A percentile compares a stretch with the other conserved stretches of the same genome.
phyloP scores from a whole-genome alignment of 2,888 invertebrate genomes.

The Drosophila monieri region DNA sequence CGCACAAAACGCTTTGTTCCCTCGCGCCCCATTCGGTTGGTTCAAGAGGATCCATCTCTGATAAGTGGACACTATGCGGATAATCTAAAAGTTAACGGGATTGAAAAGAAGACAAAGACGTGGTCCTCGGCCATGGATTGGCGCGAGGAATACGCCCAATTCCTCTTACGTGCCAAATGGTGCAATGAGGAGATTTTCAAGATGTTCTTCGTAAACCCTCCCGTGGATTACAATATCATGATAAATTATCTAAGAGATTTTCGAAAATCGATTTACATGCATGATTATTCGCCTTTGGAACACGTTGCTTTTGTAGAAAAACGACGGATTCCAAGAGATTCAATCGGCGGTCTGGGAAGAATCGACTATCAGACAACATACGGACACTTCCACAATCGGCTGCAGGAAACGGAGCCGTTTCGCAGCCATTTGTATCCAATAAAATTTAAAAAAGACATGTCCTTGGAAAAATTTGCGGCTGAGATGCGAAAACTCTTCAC shows the following conservation, averaged over 20 bases:
- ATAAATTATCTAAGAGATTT: constrained; percentile 50
- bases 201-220: constrained; percentile 60
- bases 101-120: constrained; percentile 48
- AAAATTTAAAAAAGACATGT: constrained; percentile 27
- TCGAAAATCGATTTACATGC: constrained; percentile 48
- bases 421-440: constrained; percentile 23
- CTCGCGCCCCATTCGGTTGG: neutral
- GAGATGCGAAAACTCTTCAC: constrained; percentile 67
- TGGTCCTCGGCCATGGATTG: constrained; percentile 68
- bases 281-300: constrained; percentile 56
- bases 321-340: neutral
- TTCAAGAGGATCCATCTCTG: constrained; percentile 53
- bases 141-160: constrained; percentile 66
- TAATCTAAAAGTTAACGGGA: constrained; percentile 54
- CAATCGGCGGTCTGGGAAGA: neutral
- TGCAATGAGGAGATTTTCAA: constrained; percentile 62
- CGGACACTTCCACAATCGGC: constrained; percentile 69
- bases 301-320: constrained; percentile 45
- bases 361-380: constrained; percentile 75
- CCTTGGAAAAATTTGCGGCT: constrained; percentile 39
- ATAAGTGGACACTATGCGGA: constrained; percentile 62
- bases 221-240: constrained; percentile 47
- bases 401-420: constrained; percentile 61
- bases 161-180: constrained; percentile 56
- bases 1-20: constrained; percentile 19